Percentiles rank a stretch among this genome's conserved stretches.
phyloP scores from a whole-genome alignment of 2,888 invertebrate species.

The Leptopilina myrica region DNA sequence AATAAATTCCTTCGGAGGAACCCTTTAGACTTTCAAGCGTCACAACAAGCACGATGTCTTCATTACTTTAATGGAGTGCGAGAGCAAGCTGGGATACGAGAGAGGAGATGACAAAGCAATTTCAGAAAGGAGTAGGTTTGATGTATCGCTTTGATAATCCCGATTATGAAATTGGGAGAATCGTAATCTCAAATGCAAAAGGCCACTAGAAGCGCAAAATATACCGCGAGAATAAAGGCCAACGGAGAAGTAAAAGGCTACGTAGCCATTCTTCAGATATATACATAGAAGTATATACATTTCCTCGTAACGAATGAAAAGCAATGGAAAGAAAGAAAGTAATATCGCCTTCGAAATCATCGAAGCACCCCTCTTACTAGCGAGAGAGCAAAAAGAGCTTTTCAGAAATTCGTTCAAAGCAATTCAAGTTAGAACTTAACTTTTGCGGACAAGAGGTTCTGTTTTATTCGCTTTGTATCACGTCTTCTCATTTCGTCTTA shows the following conservation, averaged over 20 bases:
- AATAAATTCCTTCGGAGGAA: constrained; percentile 71
- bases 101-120: constrained; percentile 32
- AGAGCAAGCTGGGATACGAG: constrained; percentile 47
- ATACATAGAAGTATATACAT: constrained; percentile 26
- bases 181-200: constrained; percentile 49
- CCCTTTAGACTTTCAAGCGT: constrained; percentile 63
- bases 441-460: constrained; percentile 36
- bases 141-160: constrained; percentile 56
- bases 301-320: constrained; percentile 31
- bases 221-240: constrained; percentile 33
- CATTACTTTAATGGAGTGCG: constrained; percentile 76
- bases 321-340: constrained; percentile 53
- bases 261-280: background rate
- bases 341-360: constrained; percentile 55
- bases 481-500: background rate
- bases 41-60: constrained; percentile 68
- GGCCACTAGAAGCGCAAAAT: constrained; percentile 36
- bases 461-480: background rate
- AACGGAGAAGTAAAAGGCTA: constrained; percentile 28
- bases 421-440: constrained; percentile 33
- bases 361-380: constrained; percentile 44
- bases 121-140: constrained; percentile 41
- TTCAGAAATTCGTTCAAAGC: constrained; percentile 38
- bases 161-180: constrained; percentile 68
- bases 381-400: constrained; percentile 31